Evolutionary conservation across 2,113 vertebrate genomes (phyloP), one percentile per base, ranked within the genome.

Genomic region (Laticauda laticaudata): DNA sequence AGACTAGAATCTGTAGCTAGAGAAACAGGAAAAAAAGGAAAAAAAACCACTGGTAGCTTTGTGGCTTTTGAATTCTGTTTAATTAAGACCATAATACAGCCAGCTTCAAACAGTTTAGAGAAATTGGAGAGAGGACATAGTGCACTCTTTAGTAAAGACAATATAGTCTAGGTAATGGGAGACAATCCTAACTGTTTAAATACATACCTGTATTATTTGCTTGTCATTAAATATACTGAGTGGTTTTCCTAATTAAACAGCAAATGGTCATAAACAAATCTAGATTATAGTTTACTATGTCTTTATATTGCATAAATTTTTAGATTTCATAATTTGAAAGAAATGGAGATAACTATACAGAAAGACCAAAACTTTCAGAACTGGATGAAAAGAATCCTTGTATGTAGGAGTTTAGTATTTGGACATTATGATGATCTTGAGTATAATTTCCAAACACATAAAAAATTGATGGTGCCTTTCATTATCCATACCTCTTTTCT

Each of bases 351-450:
- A 92, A 45, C 51, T 34, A 61, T 11, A 24, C 24, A 86, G 55
- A 48, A 4, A 81, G 51, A 56, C 20, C 8, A 4, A 12, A 55
- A 61, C 9, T 86, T 90, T 85, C 55, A 64, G 81, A 95, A 96
- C 93, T 29, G 96, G 95, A 94, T 97, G 89, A 97, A 97, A 96
- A 97, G 93, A 93, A 93, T 88, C 93, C 94, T 94, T 94, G 93
- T 93, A 96, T 92, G 93, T 94, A 95, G 95, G 95, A 95, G 94
- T 96, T 93, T 94, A 96, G 92, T 95, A 96, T 94, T 94, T 95
- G 87, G 95, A 94, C 86, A 96, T 97, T 95, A 95, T 97, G 95
- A 94, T 97, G 95, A 97, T 95, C 96, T 97, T 96, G 97, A 97
- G 92, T 95, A 90, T 93, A 95, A 97, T 95, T 97, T 97, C 91